phyloP scores from a whole-genome alignment of 2,888 invertebrate genomes.

The Fissipunctia ypsillon region DNA sequence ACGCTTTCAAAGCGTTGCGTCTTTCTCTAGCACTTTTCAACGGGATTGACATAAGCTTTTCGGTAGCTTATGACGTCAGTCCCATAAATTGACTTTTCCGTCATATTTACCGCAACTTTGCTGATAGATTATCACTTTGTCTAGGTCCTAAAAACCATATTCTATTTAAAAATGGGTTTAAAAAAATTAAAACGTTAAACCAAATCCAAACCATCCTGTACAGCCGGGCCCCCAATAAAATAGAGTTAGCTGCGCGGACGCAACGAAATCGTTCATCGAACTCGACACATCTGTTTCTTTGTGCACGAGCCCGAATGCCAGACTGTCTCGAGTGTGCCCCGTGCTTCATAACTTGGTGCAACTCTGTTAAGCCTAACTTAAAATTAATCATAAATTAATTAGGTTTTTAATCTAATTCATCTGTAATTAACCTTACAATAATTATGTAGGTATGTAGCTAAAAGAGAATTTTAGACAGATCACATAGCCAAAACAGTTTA shows the following conservation, averaged over 20 bases:
- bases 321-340: constrained; percentile 51
- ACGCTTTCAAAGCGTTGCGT: no score
- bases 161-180: background rate
- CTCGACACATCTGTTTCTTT: constrained; percentile 82
- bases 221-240: constrained; percentile 64
- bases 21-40: no score
- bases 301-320: constrained; percentile 73
- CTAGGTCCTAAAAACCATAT: no score
- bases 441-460: no score
- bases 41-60: no score
- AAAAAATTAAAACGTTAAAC: background rate
- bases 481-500: background rate
- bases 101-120: no score
- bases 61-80: no score
- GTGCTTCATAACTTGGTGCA: constrained; percentile 5
- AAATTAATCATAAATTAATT: background rate
- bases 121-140: no score
- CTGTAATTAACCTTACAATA: background rate
- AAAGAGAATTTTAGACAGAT: background rate
- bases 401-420: background rate
- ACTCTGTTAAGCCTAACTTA: background rate
- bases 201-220: constrained; percentile 72
- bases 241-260: constrained; percentile 72
- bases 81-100: no score
- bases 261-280: constrained; percentile 85